Conservation (phyloP, 2,113 vertebrate genomes). For the Eretmochelys imbricata region DNA sequence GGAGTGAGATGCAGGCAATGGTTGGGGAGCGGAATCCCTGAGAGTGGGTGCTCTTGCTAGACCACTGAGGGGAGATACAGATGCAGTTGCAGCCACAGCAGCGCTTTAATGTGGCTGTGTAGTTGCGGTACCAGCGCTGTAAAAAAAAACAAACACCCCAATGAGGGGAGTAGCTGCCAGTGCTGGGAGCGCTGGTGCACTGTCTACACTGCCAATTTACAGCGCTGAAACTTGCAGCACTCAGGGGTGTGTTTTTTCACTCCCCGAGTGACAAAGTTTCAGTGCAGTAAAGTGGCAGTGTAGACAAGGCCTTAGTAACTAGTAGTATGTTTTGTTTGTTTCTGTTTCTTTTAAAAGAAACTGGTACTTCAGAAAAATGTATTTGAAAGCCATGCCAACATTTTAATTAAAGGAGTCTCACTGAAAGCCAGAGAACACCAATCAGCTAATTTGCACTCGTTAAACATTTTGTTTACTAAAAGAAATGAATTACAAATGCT, state of each 20-base stretch:
- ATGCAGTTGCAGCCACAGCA: neutral
- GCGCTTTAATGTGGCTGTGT: no score
- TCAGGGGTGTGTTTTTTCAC: no score
- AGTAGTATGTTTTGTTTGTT: neutral
- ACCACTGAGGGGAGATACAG: neutral
- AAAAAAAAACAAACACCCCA: no score
- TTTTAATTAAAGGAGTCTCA: neutral
- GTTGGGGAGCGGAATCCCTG: neutral
- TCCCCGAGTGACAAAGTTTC: no score
- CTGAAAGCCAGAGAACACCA: neutral
- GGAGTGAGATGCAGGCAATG: neutral
- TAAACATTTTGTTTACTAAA: neutral
- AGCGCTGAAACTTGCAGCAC: no score
- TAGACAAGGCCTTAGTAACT: neutral
- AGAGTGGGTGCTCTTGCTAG: neutral
- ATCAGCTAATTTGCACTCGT: neutral
- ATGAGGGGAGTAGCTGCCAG: no score
- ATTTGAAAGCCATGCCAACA: neutral
- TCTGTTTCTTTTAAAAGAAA: neutral
- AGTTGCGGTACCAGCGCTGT: no score
- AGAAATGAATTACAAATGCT: neutral
- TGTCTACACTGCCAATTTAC: no score
- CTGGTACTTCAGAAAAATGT: neutral
- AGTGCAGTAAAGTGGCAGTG: no score
- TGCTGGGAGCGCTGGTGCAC: no score